Percentiles rank a stretch among this genome's conserved stretches.
Evolutionary conservation across 2,888 invertebrate species (phyloP).

Genomic region (Teleogryllus oceanicus): DNA sequence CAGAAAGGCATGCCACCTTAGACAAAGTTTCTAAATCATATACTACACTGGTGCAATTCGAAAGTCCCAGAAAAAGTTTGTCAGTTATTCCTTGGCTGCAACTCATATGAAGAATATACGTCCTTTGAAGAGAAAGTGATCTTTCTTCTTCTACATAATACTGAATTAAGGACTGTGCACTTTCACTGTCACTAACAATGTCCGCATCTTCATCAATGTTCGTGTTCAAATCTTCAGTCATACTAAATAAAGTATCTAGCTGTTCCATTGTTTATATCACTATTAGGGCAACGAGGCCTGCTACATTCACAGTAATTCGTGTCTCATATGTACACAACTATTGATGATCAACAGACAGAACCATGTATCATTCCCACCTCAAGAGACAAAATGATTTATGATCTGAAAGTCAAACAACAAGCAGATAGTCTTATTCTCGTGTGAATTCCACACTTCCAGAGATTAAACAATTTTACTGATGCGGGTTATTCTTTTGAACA

Average conservation of each 20-base stretch:
- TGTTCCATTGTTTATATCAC: background rate
- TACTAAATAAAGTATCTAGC: background rate
- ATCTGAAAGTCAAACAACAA: no score
- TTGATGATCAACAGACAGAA: no score
- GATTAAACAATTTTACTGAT: no score
- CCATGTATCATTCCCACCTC: no score
- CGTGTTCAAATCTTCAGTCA: constrained; percentile 4
- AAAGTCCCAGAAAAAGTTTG: constrained; percentile 49
- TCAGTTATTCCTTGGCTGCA: constrained; percentile 47
- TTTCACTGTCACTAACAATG: constrained; percentile 41
- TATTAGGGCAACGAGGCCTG: no score
- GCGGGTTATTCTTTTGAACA: no score
- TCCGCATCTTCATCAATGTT: constrained; percentile 42
- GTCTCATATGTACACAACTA: no score
- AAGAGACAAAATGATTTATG: no score
- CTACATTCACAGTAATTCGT: no score
- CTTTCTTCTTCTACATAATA: constrained; percentile 50
- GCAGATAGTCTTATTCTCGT: no score
- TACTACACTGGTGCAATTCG: constrained; percentile 51
- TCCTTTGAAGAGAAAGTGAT: constrained; percentile 53
- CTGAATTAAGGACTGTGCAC: constrained; percentile 42
- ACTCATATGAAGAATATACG: constrained; percentile 60
- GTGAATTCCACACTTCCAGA: no score
- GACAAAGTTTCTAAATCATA: constrained; percentile 42
- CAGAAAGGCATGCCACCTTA: constrained; percentile 18